Evolutionary conservation across 1,140 invertebrate species (phyloP).

Genomic region (Arion vulgaris): DNA sequence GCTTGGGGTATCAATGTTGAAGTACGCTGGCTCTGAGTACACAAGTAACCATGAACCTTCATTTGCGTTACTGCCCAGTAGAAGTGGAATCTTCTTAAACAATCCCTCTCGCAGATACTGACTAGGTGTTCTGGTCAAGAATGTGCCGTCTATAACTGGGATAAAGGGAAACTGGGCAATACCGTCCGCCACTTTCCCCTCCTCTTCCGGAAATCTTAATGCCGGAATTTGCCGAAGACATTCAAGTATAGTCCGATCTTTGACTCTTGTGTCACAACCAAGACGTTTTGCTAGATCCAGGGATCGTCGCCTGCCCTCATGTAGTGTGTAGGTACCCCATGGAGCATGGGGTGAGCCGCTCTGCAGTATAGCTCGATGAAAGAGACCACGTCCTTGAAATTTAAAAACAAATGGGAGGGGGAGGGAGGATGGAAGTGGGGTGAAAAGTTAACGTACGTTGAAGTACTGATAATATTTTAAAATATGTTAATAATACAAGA

Average conservation of each 20-base stretch:
- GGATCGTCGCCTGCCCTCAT: slow-evolving; percentile 70
- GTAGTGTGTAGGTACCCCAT: slow-evolving; percentile 90
- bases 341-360: slow-evolving; percentile 81
- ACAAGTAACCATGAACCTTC: slow-evolving; percentile 93
- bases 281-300: slow-evolving; percentile 45
- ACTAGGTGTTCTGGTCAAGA: slow-evolving; percentile 87
- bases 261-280: slow-evolving; percentile 75
- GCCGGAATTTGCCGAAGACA: slow-evolving; percentile 83
- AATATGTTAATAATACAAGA: too few relatives aligned
- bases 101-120: slow-evolving; percentile 80
- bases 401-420: neutral
- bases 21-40: slow-evolving; percentile 78
- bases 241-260: slow-evolving; percentile 78
- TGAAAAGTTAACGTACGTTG: too few relatives aligned
- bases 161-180: slow-evolving; percentile 87
- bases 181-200: slow-evolving; percentile 85
- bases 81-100: slow-evolving; percentile 95
- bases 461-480: too few relatives aligned
- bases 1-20: slow-evolving; percentile 31
- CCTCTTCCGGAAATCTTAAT: slow-evolving; percentile 85
- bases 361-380: slow-evolving; percentile 83
- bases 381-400: slow-evolving; percentile 80
- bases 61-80: slow-evolving; percentile 94
- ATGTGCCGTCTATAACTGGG: slow-evolving; percentile 92
- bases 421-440: too few relatives aligned